These are phyloP conservation scores for human (Homo sapiens) DNA, from an alignment of 2,113 vertebrate species.

Conservation along the genomic window DNA sequence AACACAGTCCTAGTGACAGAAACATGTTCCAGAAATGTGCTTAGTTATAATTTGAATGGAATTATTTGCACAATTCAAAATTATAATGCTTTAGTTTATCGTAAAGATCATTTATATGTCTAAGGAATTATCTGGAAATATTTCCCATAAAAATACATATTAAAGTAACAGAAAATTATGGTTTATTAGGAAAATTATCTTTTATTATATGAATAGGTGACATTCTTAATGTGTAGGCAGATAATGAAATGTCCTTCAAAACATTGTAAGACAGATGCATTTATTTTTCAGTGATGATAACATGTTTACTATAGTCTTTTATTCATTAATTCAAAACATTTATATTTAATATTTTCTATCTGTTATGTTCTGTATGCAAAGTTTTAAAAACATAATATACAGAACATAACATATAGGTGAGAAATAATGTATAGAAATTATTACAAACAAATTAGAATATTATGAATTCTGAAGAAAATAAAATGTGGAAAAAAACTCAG, in stretches of 20 bases:
- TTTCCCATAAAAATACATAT: neutral
- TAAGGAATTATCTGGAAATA: neutral
- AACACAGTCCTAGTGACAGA: neutral
- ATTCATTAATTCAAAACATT: neutral
- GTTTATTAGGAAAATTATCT: neutral
- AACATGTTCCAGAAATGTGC: neutral
- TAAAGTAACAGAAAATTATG: neutral
- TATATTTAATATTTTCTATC: neutral
- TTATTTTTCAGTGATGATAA: neutral
- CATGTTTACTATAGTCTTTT: neutral
- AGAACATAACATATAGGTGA: neutral
- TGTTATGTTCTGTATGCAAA: neutral
- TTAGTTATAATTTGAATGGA: neutral
- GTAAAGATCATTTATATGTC: neutral
- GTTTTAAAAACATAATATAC: neutral
- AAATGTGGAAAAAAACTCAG: neutral
- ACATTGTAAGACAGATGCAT: neutral
- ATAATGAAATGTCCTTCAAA: neutral
- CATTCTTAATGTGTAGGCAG: neutral
- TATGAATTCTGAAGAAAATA: neutral
- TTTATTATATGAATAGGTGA: neutral
- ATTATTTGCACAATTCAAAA: neutral
- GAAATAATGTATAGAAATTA: neutral
- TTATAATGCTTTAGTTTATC: neutral
- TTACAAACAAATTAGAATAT: neutral